A percentile compares a stretch with the other conserved stretches of the same genome.
Conservation (phyloP, 2,113 vertebrate genomes). For the Cinclus mexicanus region DNA sequence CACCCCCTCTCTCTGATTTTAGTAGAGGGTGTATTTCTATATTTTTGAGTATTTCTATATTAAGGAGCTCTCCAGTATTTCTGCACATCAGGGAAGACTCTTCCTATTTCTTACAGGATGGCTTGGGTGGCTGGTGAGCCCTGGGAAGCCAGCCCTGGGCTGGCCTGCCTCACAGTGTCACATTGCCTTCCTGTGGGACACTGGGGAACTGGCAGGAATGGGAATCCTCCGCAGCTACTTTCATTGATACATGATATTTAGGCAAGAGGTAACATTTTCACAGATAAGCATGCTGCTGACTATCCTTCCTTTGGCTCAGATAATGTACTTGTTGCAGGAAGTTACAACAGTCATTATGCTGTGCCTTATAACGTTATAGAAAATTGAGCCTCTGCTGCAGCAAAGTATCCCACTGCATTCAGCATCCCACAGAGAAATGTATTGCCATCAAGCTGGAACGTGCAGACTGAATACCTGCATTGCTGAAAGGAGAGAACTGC, state of each 20-base stretch:
- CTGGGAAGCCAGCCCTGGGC: fast-evolving
- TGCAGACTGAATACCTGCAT: background rate
- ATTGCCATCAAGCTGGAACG: fast-evolving
- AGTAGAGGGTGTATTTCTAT: background rate
- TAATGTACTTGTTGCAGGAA: background rate
- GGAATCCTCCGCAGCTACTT: background rate
- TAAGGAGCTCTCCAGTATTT: background rate
- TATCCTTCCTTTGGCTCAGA: background rate
- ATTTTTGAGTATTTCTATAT: background rate
- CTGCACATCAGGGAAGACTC: background rate
- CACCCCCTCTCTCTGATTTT: background rate
- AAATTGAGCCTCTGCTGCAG: background rate
- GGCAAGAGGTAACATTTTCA: background rate
- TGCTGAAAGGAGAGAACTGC: background rate
- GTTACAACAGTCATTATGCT: background rate
- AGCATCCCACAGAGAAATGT: background rate
- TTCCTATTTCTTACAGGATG: background rate
- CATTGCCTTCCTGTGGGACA: slow-evolving; percentile 59
- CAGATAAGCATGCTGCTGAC: background rate
- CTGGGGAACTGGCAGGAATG: fast-evolving
- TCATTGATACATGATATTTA: fast-evolving
- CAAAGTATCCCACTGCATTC: background rate
- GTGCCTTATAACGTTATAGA: background rate
- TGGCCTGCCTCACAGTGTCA: background rate
- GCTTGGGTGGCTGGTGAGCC: fast-evolving